Percentiles rank a stretch among this genome's conserved stretches.
Conservation (phyloP, 1,140 invertebrate genomes). For the Atta colombica region DNA sequence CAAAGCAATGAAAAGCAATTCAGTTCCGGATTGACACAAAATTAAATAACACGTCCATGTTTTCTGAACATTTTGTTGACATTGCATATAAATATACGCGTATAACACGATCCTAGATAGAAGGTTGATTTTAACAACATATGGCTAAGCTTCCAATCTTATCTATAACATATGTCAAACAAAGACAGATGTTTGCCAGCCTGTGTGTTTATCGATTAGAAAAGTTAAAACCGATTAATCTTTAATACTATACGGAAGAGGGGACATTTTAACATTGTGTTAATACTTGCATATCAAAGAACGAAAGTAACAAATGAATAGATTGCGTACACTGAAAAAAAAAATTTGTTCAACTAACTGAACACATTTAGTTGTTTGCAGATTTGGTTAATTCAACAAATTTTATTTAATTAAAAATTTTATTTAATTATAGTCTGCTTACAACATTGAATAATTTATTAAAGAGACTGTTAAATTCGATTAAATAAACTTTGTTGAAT, state of each 20-base stretch:
- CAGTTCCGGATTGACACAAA: conserved; percentile 12
- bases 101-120: conserved; percentile 24
- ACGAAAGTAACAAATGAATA: neutral
- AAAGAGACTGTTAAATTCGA: no score
- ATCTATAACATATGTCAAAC: conserved; percentile 65
- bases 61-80: conserved; percentile 7
- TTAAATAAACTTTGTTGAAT: no score
- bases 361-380: no score
- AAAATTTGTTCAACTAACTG: no score
- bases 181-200: conserved; percentile 70
- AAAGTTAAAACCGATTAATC: conserved; percentile 29
- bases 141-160: conserved; percentile 63
- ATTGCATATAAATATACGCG: conserved; percentile 38
- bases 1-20: conserved; percentile 25
- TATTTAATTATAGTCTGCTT: no score
- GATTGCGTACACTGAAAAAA: neutral
- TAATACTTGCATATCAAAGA: neutral
- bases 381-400: no score
- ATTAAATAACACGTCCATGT: conserved; percentile 22
- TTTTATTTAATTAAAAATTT: no score
- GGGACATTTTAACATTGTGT: conserved; percentile 13
- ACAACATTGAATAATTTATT: no score
- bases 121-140: conserved; percentile 60
- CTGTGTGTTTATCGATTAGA: conserved; percentile 45
- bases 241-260: neutral